These are phyloP conservation scores for Actinia tenebrosa DNA, from an alignment of 64 coral and sea anemone species.

Conservation along the genomic window DNA sequence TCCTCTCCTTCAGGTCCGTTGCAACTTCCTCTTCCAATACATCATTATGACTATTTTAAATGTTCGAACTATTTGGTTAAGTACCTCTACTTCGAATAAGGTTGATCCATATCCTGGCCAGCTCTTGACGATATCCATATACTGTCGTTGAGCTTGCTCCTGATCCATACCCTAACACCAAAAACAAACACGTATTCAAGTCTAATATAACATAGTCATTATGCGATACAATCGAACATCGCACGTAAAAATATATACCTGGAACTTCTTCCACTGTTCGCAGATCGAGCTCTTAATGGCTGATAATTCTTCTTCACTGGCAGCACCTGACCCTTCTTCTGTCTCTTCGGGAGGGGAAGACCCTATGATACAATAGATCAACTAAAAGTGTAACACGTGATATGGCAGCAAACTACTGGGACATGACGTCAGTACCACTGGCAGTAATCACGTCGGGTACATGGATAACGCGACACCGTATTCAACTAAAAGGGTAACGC, in stretches of 20 bases:
- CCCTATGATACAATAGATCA: background rate
- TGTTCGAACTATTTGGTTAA: background rate
- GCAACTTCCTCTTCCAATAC: no score
- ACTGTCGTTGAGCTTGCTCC: slow-evolving; percentile 81
- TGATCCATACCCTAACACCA: slow-evolving; percentile 14
- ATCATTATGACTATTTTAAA: no score
- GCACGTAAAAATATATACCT: background rate
- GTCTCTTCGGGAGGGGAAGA: background rate
- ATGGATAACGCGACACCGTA: no score
- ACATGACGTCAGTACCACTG: no score
- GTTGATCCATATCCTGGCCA: slow-evolving; percentile 85
- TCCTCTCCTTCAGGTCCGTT: no score
- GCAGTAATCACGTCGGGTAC: no score
- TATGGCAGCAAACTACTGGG: no score
- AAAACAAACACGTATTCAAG: background rate
- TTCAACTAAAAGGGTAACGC: background rate
- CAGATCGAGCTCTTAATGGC: slow-evolving; percentile 76
- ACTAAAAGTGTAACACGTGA: background rate
- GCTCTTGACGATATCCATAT: slow-evolving; percentile 70
- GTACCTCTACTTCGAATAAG: slow-evolving; percentile 96
- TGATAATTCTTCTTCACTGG: slow-evolving; percentile 62
- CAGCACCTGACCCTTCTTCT: slow-evolving; percentile 27
- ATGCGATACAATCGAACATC: background rate
- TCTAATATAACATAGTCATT: background rate
- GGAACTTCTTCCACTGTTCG: slow-evolving; percentile 72